Percentiles rank a stretch among this genome's conserved stretches.
Conservation (phyloP, 2,797 vertebrate species). For the Poecilia velifera region DNA sequence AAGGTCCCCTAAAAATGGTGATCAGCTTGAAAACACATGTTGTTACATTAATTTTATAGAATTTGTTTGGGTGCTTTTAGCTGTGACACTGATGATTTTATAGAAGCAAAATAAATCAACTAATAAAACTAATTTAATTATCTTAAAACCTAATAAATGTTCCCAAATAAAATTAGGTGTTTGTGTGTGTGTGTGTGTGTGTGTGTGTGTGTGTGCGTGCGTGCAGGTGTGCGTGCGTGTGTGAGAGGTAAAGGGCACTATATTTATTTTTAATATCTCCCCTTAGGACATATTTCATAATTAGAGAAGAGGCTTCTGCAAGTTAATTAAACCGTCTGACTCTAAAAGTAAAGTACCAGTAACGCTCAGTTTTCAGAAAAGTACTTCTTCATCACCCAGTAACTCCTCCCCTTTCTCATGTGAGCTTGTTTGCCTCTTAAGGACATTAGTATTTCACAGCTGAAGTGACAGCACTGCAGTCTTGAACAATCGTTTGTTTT, state of each 20-base stretch:
- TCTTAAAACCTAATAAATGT: too few relatives aligned
- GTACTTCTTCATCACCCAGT: not conserved
- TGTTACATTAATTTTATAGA: not conserved
- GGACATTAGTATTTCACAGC: not conserved
- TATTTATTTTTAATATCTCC: not conserved
- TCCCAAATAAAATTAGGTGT: too few relatives aligned
- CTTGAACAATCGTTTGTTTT: not conserved
- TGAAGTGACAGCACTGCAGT: not conserved
- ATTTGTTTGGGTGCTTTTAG: too few relatives aligned
- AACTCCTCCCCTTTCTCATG: not conserved
- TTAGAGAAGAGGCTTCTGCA: not conserved
- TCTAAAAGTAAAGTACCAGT: not conserved
- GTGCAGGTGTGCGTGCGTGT: too few relatives aligned
- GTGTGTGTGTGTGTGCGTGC: too few relatives aligned
- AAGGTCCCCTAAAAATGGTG: not conserved
- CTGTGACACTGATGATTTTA: too few relatives aligned
- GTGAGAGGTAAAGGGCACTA: not conserved
- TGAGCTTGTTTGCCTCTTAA: not conserved
- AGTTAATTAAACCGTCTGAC: not conserved
- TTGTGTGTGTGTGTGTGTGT: too few relatives aligned
- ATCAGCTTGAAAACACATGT: not conserved
- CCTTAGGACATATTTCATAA: not conserved
- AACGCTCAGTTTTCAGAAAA: not conserved
- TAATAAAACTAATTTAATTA: too few relatives aligned
- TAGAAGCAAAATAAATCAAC: too few relatives aligned